Evolutionary conservation across 2,113 vertebrate species (phyloP).

Genomic region (Neolamprologus sp.): DNA sequence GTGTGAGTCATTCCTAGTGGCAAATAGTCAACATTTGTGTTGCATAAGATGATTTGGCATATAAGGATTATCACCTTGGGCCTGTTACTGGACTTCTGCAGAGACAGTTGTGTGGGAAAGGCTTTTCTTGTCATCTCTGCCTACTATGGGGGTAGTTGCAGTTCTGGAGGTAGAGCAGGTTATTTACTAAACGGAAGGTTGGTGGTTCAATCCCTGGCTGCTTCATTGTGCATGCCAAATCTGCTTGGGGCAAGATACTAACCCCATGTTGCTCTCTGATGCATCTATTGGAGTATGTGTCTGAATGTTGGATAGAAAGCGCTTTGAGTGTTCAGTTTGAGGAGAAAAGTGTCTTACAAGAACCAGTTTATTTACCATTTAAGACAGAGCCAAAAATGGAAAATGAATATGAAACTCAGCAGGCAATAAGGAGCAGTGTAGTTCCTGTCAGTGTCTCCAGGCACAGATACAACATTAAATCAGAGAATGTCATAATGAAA

Average conservation of each 20-base stretch:
- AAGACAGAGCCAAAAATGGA: not conserved
- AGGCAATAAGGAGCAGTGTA: not conserved
- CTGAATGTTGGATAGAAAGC: not conserved
- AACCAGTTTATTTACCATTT: not conserved
- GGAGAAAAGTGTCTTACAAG: not conserved
- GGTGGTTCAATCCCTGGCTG: not conserved
- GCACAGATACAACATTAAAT: not conserved
- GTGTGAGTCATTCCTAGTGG: conserved; percentile 13
- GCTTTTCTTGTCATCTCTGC: conserved; percentile 26
- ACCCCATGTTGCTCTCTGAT: not conserved
- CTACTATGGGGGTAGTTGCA: not conserved
- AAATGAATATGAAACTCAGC: not conserved
- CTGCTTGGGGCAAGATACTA: not conserved
- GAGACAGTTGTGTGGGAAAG: not conserved
- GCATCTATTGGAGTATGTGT: not conserved
- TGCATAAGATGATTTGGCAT: conserved; percentile 53
- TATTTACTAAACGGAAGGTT: not conserved
- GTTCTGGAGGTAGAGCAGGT: not conserved
- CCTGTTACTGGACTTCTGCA: conserved; percentile 7
- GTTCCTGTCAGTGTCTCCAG: not conserved
- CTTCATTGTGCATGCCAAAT: not conserved
- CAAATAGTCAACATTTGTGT: conserved; percentile 41
- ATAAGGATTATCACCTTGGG: conserved; percentile 40
- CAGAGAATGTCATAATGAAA: not conserved
- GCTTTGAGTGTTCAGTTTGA: not conserved